Percentiles rank a stretch among this genome's conserved stretches.
Conservation (phyloP, 2,888 invertebrate species). For the Pteria penguin region DNA sequence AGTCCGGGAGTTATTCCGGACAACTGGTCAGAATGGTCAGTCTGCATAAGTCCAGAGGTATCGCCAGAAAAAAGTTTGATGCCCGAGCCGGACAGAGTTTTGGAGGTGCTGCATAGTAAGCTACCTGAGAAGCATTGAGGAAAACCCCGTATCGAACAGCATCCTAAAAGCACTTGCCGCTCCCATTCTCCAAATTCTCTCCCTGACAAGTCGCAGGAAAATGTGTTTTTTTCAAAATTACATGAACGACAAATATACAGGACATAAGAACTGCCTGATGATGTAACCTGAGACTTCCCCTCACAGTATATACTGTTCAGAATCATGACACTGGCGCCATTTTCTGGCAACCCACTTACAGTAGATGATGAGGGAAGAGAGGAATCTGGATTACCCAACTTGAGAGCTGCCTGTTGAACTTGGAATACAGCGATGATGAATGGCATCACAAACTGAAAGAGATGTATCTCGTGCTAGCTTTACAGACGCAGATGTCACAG, state of each 20-base stretch:
- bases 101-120: background rate
- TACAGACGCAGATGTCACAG: background rate
- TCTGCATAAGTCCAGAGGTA: background rate
- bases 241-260: background rate
- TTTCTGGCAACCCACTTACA: background rate
- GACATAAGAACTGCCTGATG: background rate
- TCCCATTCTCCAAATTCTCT: background rate
- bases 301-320: background rate
- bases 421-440: background rate
- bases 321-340: background rate
- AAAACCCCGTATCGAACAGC: background rate
- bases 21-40: background rate
- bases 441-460: background rate
- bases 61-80: background rate
- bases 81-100: background rate
- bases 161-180: background rate
- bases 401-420: background rate
- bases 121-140: background rate
- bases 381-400: background rate
- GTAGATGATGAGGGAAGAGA: background rate
- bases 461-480: background rate
- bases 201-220: background rate
- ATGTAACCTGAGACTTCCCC: background rate
- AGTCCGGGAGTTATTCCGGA: background rate
- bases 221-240: background rate